Evolutionary conservation across 2,797 vertebrate genomes (phyloP), one percentile per base, ranked within the genome.

Genomic region (Falco cherrug): DNA sequence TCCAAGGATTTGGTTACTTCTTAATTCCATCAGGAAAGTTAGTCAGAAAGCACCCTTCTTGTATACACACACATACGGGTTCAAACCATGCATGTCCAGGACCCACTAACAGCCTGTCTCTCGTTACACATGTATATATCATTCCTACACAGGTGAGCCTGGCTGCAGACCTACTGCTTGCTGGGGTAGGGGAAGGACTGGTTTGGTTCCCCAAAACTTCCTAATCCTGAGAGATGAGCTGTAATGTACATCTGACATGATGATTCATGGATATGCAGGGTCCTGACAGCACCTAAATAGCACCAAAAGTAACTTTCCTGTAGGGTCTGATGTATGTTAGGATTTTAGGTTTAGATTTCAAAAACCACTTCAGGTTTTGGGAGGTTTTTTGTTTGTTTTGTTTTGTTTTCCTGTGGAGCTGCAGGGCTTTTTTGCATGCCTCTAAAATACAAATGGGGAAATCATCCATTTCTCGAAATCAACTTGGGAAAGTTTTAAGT

Each of bases 41-140:
- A 48, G 11, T 47, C 29, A 54, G n/a, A 89, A 87, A 84, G 45
- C 39, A 37, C 3, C 10, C 14, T 78, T 65, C 51, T 43, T 39
- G 5, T 13, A 22, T 2, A 33, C 16, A 37, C 47, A 65, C 19
- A 56, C 6, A 6, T 2, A 18, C 0, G 5, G 17, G 18, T 21
- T 79, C 67, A 89, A 84, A 51, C 18, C 47, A 31, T 4, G 28
- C 13, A 12, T 8, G 11, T 3, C 48, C 53, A 28, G 33, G 22
- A 56, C 19, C 33, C 8, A 22, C 20, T 24, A 11, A 37, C 59
- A 54, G 61, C 28, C n/a, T 11, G 7, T 7, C 35, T 22, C n/a
- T 82, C 20, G 18, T 14, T 59, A 39, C 11, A 24, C 0, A 3
- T 37, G 3, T 37, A 57, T 4, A 0, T 1, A 65, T 14, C 26